Conservation (phyloP, 1,140 invertebrate species). For the Camponotus pennsylvanicus region DNA sequence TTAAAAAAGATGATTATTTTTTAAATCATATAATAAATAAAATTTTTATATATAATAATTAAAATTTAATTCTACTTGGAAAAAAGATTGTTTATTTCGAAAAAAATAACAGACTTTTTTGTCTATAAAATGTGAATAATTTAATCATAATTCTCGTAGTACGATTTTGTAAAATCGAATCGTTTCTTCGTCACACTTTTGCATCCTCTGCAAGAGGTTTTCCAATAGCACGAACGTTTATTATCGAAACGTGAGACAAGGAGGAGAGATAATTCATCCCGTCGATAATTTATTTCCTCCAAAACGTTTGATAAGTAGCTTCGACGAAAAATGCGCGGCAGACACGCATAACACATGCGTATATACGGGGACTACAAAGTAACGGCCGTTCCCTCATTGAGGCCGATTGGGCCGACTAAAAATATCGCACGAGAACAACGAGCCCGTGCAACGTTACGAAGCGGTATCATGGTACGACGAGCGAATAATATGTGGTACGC, state of each 20-base stretch:
- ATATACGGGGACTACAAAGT: constrained; percentile 5
- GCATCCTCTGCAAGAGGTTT: neutral
- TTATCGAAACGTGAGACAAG: neutral
- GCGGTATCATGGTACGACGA: constrained; percentile 1
- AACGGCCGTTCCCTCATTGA: constrained; percentile 35
- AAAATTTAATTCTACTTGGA: neutral
- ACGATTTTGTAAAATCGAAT: neutral
- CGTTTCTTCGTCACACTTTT: neutral
- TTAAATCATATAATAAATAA: neutral
- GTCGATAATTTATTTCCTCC: neutral
- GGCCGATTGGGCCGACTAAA: constrained; percentile 64
- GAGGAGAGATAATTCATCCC: constrained; percentile 3
- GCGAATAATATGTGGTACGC: neutral
- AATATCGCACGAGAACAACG: constrained; percentile 60
- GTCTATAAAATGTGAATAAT: neutral
- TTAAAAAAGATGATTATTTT: neutral
- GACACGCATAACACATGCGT: constrained; percentile 22
- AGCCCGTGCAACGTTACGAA: neutral
- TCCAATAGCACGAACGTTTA: neutral
- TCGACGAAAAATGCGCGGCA: constrained; percentile 14
- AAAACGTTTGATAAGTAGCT: constrained; percentile 27
- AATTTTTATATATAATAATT: neutral
- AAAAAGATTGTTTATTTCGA: neutral
- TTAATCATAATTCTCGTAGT: neutral
- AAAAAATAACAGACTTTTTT: neutral